These are phyloP conservation scores for Desoria tigrina DNA, from an alignment of 2,888 invertebrate genomes.

Conservation along the genomic window DNA sequence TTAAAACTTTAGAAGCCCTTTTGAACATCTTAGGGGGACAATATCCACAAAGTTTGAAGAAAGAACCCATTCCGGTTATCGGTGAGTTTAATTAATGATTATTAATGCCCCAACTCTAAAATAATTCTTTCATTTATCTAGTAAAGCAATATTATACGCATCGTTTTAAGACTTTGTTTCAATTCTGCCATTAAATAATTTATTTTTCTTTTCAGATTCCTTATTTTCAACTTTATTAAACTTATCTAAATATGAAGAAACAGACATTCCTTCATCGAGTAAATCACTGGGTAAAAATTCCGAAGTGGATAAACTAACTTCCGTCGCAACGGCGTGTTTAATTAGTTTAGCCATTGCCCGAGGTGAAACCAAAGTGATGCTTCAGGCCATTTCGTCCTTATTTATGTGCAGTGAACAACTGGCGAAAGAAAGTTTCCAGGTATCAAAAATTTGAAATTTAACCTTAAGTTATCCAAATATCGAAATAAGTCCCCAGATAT, in stretches of 20 bases:
- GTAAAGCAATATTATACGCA: too few species aligned
- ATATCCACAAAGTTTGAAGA: slow-evolving; percentile 78
- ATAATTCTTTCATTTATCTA: background rate
- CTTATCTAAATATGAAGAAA: slow-evolving; percentile 48
- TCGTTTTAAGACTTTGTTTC: too few species aligned
- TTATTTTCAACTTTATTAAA: slow-evolving; percentile 48
- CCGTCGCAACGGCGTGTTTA: slow-evolving; percentile 87
- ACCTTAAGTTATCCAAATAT: too few species aligned
- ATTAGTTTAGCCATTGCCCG: slow-evolving; percentile 87
- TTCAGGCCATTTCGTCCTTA: slow-evolving; percentile 82
- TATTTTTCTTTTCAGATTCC: slow-evolving; percentile 39
- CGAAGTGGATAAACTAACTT: slow-evolving; percentile 62
- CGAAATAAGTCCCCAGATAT: too few species aligned
- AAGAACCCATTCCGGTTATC: slow-evolving; percentile 75
- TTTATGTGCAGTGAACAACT: slow-evolving; percentile 69
- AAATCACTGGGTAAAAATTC: background rate
- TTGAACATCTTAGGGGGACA: slow-evolving; percentile 89
- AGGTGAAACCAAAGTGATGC: slow-evolving; percentile 87
- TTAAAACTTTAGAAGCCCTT: slow-evolving; percentile 81
- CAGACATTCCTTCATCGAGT: slow-evolving; percentile 55
- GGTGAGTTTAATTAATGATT: slow-evolving; percentile 58
- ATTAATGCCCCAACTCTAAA: background rate
- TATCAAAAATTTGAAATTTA: too few species aligned
- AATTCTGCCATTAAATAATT: too few species aligned
- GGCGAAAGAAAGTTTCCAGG: slow-evolving; percentile 49